Evolutionary conservation across 2,888 invertebrate species (phyloP).

Genomic region (Amphipyra tragopoginis): DNA sequence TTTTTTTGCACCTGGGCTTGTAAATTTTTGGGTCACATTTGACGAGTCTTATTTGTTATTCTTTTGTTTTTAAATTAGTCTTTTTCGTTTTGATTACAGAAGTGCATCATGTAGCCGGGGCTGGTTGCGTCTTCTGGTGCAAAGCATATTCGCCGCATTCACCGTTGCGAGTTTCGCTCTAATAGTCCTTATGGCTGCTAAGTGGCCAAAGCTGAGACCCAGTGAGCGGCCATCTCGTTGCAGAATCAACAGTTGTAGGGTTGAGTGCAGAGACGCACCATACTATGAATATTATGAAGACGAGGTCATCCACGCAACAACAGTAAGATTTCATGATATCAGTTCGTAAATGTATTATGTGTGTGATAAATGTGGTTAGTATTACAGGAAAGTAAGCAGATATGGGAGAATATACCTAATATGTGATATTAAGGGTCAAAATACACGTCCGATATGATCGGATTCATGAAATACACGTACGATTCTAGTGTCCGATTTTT

Average conservation of each 20-base stretch:
- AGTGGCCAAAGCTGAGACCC: conserved; percentile 12
- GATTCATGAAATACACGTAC: too few relatives aligned
- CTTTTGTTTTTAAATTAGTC: neutral
- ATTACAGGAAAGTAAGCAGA: too few relatives aligned
- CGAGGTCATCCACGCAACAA: conserved; percentile 68
- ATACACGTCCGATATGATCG: too few relatives aligned
- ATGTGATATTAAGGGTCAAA: too few relatives aligned
- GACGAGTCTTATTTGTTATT: neutral
- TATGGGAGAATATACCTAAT: too few relatives aligned
- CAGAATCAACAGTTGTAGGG: conserved; percentile 64
- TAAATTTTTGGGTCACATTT: too few relatives aligned
- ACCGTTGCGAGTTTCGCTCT: conserved; percentile 79
- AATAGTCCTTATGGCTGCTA: conserved; percentile 73
- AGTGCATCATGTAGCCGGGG: conserved; percentile 80
- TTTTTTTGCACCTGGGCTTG: too few relatives aligned
- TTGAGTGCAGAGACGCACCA: conserved; percentile 71
- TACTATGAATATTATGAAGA: conserved; percentile 66
- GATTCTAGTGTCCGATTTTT: too few relatives aligned
- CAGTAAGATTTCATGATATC: conserved; percentile 63
- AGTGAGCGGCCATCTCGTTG: conserved; percentile 55
- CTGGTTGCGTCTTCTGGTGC: conserved; percentile 77
- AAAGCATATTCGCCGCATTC: conserved; percentile 75
- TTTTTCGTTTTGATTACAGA: conserved; percentile 65
- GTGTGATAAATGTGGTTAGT: too few relatives aligned
- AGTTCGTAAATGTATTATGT: neutral